phyloP scores from a whole-genome alignment of 2,888 invertebrate species.

The Lomographa bimaculata region DNA sequence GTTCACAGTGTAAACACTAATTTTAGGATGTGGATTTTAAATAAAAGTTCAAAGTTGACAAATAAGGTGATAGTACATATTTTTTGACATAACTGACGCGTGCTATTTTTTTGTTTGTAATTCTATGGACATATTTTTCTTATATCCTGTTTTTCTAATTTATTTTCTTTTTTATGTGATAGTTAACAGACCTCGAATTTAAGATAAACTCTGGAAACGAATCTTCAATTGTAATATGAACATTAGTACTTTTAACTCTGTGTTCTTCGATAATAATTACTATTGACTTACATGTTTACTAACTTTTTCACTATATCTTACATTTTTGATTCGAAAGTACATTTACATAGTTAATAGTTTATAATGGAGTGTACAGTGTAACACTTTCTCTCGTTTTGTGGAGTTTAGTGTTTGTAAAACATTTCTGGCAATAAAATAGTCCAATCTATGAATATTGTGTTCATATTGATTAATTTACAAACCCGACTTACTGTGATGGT shows the following conservation, averaged over 20 bases:
- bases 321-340: constrained; percentile 66
- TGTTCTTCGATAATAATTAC: constrained; percentile 55
- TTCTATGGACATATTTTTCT: constrained; percentile 71
- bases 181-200: constrained; percentile 76
- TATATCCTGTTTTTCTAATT: constrained; percentile 71
- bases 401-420: constrained; percentile 77
- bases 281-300: constrained; percentile 12
- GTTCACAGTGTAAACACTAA: constrained; percentile 67
- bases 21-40: constrained; percentile 76
- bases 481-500: neutral
- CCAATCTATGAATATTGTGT: constrained; percentile 56
- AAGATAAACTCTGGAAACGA: constrained; percentile 67
- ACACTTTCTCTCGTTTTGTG: constrained; percentile 62
- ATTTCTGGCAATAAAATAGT: constrained; percentile 83
- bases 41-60: constrained; percentile 80
- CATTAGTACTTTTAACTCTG: constrained; percentile 49
- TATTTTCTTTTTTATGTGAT: constrained; percentile 78
- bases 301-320: constrained; percentile 34
- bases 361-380: constrained; percentile 75
- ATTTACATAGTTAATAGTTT: constrained; percentile 65
- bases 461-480: constrained; percentile 28
- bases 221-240: constrained; percentile 65
- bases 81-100: constrained; percentile 65
- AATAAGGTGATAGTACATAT: constrained; percentile 77
- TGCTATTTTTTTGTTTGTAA: constrained; percentile 71